Percentiles rank a stretch among this genome's conserved stretches.
Evolutionary conservation across 2,888 invertebrate species (phyloP).

Genomic region (Drosophila rellima): DNA sequence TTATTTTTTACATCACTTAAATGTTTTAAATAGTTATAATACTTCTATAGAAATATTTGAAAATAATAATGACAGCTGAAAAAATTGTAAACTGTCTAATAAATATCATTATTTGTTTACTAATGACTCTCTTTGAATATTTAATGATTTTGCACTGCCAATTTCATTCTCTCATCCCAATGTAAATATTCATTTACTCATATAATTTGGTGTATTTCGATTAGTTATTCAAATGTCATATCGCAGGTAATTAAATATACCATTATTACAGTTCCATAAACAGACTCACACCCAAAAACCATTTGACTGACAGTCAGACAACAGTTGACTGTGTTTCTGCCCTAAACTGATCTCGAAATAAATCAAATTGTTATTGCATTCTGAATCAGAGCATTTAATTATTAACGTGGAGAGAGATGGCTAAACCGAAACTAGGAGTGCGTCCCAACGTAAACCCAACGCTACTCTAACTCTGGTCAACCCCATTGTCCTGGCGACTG

Average conservation of each 20-base stretch:
- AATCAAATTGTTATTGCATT: constrained; percentile 73
- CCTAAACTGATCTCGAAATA: constrained; percentile 47
- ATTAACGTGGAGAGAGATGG: constrained; percentile 56
- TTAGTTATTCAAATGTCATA: constrained; percentile 7
- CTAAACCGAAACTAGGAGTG: constrained; percentile 11
- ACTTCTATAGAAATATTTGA: too few species aligned
- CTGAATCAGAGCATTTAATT: constrained; percentile 56
- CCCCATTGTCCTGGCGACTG: constrained; percentile 51
- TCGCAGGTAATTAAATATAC: constrained; percentile 15
- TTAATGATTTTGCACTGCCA: background rate
- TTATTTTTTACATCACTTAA: background rate
- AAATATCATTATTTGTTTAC: too few species aligned
- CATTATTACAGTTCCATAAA: constrained; percentile 6
- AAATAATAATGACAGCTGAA: too few species aligned
- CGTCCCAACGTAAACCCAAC: constrained; percentile 6
- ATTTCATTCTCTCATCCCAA: background rate
- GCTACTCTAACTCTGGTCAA: constrained; percentile 34
- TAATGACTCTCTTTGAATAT: too few species aligned
- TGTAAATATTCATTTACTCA: background rate
- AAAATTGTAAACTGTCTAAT: too few species aligned
- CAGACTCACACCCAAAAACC: background rate
- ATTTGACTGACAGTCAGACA: constrained; percentile 8
- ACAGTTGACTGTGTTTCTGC: constrained; percentile 24
- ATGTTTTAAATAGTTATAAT: too few species aligned
- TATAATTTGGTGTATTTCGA: background rate